Evolutionary conservation across 2,888 invertebrate genomes (phyloP).

Genomic region (Drosophila hamatofila): DNA sequence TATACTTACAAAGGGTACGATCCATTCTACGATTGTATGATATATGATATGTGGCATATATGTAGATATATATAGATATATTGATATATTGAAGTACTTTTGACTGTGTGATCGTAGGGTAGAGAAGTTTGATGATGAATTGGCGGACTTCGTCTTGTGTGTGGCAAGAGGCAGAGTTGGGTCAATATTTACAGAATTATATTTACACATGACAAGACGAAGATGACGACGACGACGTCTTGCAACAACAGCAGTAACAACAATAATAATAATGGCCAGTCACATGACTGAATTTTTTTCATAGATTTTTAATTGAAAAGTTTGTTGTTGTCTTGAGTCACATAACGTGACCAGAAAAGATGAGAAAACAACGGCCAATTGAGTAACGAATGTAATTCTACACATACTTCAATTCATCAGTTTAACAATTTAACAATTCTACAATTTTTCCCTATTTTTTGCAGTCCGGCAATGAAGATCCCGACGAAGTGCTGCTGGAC

Average conservation of each 20-base stretch:
- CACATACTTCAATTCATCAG: neutral
- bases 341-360: constrained; percentile 64
- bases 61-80: neutral
- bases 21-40: constrained; percentile 27
- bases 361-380: constrained; percentile 41
- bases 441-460: constrained; percentile 18
- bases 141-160: constrained; percentile 1
- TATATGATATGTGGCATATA: constrained; percentile 24
- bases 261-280: constrained; percentile 41
- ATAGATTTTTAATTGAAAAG: constrained; percentile 78
- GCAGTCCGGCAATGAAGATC: constrained; percentile 87
- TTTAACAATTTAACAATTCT: neutral
- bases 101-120: neutral
- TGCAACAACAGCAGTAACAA: constrained; percentile 25
- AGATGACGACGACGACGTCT: constrained; percentile 23
- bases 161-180: constrained; percentile 4
- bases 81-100: constrained; percentile 12
- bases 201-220: constrained; percentile 45
- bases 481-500: constrained; percentile 91
- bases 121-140: constrained; percentile 15
- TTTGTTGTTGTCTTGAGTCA: constrained; percentile 64
- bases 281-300: constrained; percentile 67
- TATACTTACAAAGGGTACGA: constrained; percentile 26
- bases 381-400: constrained; percentile 21
- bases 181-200: constrained; percentile 47